phyloP scores from a whole-genome alignment of 2,888 invertebrate species.

The Kryphioiulus occultus region DNA sequence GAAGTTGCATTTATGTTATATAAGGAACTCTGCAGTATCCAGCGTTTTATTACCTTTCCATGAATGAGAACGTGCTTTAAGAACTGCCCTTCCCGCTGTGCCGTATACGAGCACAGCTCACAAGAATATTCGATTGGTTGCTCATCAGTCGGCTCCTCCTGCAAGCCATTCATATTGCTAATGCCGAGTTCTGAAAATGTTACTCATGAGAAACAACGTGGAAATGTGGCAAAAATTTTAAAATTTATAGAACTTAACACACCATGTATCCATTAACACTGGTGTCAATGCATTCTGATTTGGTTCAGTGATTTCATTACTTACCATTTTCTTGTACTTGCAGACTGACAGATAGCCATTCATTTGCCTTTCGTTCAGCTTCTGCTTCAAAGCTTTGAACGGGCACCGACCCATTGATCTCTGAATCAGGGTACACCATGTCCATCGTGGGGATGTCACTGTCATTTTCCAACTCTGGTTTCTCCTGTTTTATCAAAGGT shows the following conservation, averaged over 20 bases:
- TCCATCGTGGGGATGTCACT: not conserved
- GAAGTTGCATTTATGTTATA: no score
- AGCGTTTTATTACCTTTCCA: slow-evolving; percentile 58
- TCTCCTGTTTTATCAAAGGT: not conserved
- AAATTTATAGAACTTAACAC: no score
- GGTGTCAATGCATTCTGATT: not conserved
- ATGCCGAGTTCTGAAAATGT: not conserved
- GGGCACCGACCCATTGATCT: not conserved
- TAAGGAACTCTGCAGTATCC: no score
- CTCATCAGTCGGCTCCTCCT: not conserved
- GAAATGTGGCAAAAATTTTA: no score
- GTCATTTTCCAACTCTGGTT: not conserved
- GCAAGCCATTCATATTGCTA: not conserved
- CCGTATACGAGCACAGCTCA: slow-evolving; percentile 63
- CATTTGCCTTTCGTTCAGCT: slow-evolving; percentile 31
- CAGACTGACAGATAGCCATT: not conserved
- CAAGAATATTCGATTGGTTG: slow-evolving; percentile 61
- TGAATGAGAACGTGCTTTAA: slow-evolving; percentile 61
- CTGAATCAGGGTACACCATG: not conserved
- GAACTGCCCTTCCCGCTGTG: slow-evolving; percentile 63
- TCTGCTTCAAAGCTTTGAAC: not conserved
- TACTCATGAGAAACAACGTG: no score
- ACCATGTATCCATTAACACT: no score
- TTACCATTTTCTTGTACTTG: not conserved
- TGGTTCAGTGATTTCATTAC: not conserved